Evolutionary conservation across 2,888 invertebrate genomes (phyloP).

Genomic region (Oscheius onirici): DNA sequence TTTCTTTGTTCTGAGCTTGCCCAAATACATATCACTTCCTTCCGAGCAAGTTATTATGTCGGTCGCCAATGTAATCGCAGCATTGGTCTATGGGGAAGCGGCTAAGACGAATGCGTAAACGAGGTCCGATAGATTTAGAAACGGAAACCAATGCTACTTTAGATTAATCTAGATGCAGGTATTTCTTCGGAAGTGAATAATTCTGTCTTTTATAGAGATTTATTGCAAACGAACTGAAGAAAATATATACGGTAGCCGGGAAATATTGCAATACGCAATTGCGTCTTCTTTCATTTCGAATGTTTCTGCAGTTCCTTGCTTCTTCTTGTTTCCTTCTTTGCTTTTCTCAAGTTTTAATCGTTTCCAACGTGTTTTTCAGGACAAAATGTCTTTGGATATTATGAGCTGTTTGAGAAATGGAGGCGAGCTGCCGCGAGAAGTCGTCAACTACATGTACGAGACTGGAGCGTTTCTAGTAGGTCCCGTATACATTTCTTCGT

Average conservation of each 20-base stretch:
- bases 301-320: background rate
- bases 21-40: constrained; percentile 15
- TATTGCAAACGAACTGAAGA: background rate
- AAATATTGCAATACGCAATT: no score
- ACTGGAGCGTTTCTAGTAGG: constrained; percentile 55
- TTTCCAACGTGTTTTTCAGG: background rate
- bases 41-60: constrained; percentile 21
- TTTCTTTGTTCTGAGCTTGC: constrained; percentile 12
- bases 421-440: constrained; percentile 44
- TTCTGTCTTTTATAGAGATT: no score
- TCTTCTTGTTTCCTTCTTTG: background rate
- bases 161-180: no score
- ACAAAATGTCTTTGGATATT: constrained; percentile 6
- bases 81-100: background rate
- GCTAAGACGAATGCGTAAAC: background rate
- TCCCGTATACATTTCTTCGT: background rate
- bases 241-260: background rate
- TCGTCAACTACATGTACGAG: constrained; percentile 54
- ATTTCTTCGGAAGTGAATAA: no score
- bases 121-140: background rate
- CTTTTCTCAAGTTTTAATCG: background rate
- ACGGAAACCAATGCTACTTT: background rate
- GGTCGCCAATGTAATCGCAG: constrained; percentile 12
- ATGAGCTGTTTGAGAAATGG: constrained; percentile 26
- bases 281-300: background rate